phyloP scores from a whole-genome alignment of 2,888 invertebrate genomes.

The Rhagium mordax region DNA sequence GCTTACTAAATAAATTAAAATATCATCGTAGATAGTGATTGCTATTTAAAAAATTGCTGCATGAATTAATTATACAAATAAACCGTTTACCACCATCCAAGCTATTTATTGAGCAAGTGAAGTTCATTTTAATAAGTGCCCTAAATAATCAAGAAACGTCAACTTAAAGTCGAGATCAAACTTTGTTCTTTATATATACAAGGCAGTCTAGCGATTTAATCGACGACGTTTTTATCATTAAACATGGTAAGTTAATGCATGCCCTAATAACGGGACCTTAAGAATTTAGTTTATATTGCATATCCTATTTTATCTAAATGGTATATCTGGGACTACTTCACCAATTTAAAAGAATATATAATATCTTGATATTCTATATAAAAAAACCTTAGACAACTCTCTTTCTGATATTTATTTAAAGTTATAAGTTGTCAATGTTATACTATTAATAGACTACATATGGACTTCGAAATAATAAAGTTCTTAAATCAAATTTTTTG shows the following conservation, averaged over 20 bases:
- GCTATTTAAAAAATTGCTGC: not conserved
- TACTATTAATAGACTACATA: no score
- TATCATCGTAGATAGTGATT: not conserved
- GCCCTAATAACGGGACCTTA: not conserved
- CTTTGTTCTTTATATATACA: not conserved
- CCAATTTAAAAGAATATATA: not conserved
- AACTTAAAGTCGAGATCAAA: not conserved
- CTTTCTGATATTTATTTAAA: no score
- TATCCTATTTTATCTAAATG: not conserved
- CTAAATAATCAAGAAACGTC: not conserved
- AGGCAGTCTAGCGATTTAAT: not conserved
- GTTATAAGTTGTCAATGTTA: no score
- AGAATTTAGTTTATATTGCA: not conserved
- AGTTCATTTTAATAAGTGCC: not conserved
- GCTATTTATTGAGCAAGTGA: not conserved
- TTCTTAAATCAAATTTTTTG: no score
- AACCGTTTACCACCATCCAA: not conserved
- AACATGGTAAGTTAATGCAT: not conserved
- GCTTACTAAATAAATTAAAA: no score
- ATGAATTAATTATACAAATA: not conserved
- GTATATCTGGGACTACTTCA: not conserved
- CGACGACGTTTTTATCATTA: not conserved
- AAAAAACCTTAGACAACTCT: not conserved
- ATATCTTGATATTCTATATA: not conserved
- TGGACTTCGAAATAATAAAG: no score